Base-by-base conservation (phyloP, 30 jellyfish, hydroid and myxozoan species). In the Chrysaora quinquecirrha region DNA sequence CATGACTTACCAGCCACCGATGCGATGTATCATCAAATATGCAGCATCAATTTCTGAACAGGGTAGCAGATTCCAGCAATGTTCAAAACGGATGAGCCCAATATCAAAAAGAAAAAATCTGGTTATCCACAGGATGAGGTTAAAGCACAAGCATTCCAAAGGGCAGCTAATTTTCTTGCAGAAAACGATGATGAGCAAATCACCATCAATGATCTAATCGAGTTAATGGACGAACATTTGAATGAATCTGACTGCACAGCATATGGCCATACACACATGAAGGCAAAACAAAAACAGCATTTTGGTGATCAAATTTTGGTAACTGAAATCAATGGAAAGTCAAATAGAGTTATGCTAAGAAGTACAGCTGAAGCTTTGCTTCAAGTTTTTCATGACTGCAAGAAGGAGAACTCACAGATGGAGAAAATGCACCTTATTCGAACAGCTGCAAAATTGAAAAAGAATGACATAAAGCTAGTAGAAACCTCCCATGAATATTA, bases 281-380 rank as follows among this genome's bases (percentile, higher is more conserved):
- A 69, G 27, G 81, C 71, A 21, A 69, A 69, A 34, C 81, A 27
- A 20, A 35, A 69, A 69, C 22, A 7, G 22, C 25, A 29, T 27
- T 69, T 69, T 69, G 64, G 81, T 9, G 52, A 69, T 69, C n/a
- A 69, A 34, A 34, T 69, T 35, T 31, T 31, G 62, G 52, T 69
- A 31, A 69, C 81, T 21, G 81, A 69, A 69, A 69, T 69, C 64
- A 69, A 69, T 69, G 81, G 81, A 30, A 69, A 69, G 64, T 30
- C 35, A 30, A 69, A 69, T 30, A 72, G 3, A 43, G 81, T 69
- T 34, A 69, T 33, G 34, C 52, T 69, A n/a, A 31, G 28, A 24
- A 69, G 81, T 35, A 23, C 64, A 21, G 70, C 64, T 43, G 64
- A 69, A 25, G 81, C 81, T 22, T 31, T 33, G 81, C 72, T 22